Percentiles rank a stretch among this genome's conserved stretches.
phyloP scores from a whole-genome alignment of 2,797 vertebrate species.

The Poecilia picta region DNA sequence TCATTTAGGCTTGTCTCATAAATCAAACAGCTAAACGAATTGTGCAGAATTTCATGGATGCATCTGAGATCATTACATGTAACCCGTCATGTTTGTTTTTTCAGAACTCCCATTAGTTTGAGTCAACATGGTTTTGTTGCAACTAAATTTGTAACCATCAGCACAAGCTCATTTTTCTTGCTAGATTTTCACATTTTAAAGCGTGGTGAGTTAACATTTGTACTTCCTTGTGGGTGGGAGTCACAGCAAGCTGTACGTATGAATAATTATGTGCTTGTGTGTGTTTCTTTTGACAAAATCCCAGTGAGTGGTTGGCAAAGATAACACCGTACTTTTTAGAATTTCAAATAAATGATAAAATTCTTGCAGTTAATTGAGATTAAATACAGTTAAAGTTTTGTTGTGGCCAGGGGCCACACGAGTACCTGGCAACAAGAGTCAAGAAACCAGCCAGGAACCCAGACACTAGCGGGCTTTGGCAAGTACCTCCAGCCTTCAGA shows the following conservation, averaged over 20 bases:
- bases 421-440: too few species aligned
- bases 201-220: constrained; percentile 11
- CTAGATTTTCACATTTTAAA: constrained; percentile 37
- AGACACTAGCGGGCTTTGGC: too few species aligned
- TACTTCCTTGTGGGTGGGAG: constrained; percentile 35
- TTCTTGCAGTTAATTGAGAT: constrained; percentile 3
- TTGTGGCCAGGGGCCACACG: too few species aligned
- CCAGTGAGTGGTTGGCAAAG: constrained; percentile 9
- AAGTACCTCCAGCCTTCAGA: too few species aligned
- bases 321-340: background rate
- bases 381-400: background rate
- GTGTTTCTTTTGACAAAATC: constrained; percentile 25
- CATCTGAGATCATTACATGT: background rate
- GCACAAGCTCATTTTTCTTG: constrained; percentile 14
- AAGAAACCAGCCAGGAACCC: too few species aligned
- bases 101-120: background rate
- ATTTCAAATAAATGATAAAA: constrained; percentile 41
- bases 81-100: background rate
- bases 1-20: constrained; percentile 5
- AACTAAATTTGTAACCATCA: constrained; percentile 5
- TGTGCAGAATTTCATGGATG: background rate
- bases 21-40: constrained; percentile 18
- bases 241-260: constrained; percentile 50
- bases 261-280: constrained; percentile 48
- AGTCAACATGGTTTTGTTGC: background rate